Evolutionary conservation across 2,797 vertebrate genomes (phyloP).

Genomic region (Salmo trutta): DNA sequence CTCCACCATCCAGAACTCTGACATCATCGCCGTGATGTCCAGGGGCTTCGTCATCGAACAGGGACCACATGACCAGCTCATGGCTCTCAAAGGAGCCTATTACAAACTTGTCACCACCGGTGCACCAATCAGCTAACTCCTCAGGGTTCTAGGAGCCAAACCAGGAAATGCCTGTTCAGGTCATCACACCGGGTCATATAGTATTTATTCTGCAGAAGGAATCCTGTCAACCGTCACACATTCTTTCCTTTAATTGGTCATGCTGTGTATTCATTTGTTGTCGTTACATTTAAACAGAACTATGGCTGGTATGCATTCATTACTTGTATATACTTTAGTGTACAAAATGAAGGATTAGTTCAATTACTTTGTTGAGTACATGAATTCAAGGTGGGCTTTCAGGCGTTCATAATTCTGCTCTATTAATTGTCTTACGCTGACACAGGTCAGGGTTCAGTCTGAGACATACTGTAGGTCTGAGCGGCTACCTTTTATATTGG

Average conservation of each 20-base stretch:
- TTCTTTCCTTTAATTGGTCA: background rate
- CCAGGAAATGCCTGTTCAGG: background rate
- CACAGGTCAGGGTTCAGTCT: too few species aligned
- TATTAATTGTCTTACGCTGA: too few species aligned
- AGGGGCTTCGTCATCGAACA: slow-evolving; percentile 87
- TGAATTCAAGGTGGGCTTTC: background rate
- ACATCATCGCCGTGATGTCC: slow-evolving; percentile 96
- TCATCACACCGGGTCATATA: background rate
- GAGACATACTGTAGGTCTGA: too few species aligned
- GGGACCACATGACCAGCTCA: slow-evolving; percentile 88
- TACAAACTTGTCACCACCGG: slow-evolving; percentile 96
- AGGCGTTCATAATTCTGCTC: too few species aligned
- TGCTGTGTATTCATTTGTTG: background rate
- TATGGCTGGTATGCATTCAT: background rate
- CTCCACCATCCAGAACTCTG: slow-evolving; percentile 92
- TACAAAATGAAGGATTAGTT: background rate
- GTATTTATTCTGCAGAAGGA: slow-evolving; percentile 51
- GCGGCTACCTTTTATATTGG: too few species aligned
- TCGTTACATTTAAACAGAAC: background rate
- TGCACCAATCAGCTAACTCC: slow-evolving; percentile 89
- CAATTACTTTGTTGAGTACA: background rate
- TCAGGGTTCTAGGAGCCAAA: background rate
- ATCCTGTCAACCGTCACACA: background rate
- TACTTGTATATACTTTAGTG: background rate
- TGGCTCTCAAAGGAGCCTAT: slow-evolving; percentile 89